These are phyloP conservation scores for fruit fly (Drosophila melanogaster) DNA, from an alignment of 1,140 invertebrate species.

Conservation along the genomic window Release_6_plus_ISO1_MT NT_033779.5:2448001-2448500, in stretches of 20 bases:
- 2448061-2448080: conserved; percentile 54
- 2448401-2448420: conserved; percentile 35
- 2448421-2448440: conserved; percentile 75
- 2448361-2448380: conserved; percentile 69
- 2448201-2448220: conserved; percentile 7
- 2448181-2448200: conserved; percentile 5
- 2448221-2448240: conserved; percentile 47
- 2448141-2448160: conserved; percentile 54
- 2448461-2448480: conserved; percentile 77
- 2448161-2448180: conserved; percentile 42
- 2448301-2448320: conserved; percentile 71
- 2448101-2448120: conserved; percentile 47
- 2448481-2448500: conserved; percentile 49
- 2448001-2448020: conserved; percentile 4
- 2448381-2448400: conserved; percentile 55
- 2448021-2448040: conserved; percentile 1
- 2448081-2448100: conserved; percentile 61
- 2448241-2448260: conserved; percentile 41
- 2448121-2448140: conserved; percentile 70
- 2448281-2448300: conserved; percentile 75
- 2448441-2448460: conserved; percentile 60
- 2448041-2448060: conserved; percentile 17
- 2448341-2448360: not conserved
- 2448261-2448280: conserved; percentile 69
- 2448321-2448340: conserved; percentile 20